Evolutionary conservation across 2,888 invertebrate genomes (phyloP), one percentile per base, ranked within the genome.

Genomic region (Ethmia dodecea): DNA sequence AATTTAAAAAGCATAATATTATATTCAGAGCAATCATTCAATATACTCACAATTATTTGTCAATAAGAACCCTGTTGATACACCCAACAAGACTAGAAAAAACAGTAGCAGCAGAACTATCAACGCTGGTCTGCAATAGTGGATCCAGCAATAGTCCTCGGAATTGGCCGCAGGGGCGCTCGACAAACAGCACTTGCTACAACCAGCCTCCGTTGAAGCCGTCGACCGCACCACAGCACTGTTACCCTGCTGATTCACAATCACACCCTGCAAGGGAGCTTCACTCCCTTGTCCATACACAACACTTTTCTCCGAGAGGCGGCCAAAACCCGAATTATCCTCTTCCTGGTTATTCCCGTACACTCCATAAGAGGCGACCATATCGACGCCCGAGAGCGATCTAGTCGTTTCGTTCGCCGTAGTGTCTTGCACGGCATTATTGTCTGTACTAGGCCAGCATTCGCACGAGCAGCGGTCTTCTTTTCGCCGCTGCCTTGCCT

Each of bases 11-110:
- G 5, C 6, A 26, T 14, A 14, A n/a, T 29, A 40, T 3, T 26
- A 49, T 25, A 36, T 36, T n/a, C n/a, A n/a, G n/a, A n/a, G n/a
- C 8, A 18, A 18, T 18, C 5, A 18, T 18, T 18, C 26, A 43
- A 20, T 33, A 46, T 76, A 88, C 88, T 88, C 64, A 88, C 88
- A 88, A 65, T 88, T 88, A 71, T 88, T 88, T 57, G 88, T 88
- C 61, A 88, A 69, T 66, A 88, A 72, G 53, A 88, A 84, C 63
- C 88, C 88, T 62, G 88, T 88, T 52, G 88, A 83, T 44, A 88
- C 81, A 43, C 88, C 87, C 69, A 88, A 77, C 58, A 88, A 67
- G 45, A 88, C 78, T 60, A 88, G 67, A 71, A 88, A 86, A 73
- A 88, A 83, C 46, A 88, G 68, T 42, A 88, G 68, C 35, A 88